Evolutionary conservation across 2,113 vertebrate genomes (phyloP).

Genomic region (Siphamia tubifer): DNA sequence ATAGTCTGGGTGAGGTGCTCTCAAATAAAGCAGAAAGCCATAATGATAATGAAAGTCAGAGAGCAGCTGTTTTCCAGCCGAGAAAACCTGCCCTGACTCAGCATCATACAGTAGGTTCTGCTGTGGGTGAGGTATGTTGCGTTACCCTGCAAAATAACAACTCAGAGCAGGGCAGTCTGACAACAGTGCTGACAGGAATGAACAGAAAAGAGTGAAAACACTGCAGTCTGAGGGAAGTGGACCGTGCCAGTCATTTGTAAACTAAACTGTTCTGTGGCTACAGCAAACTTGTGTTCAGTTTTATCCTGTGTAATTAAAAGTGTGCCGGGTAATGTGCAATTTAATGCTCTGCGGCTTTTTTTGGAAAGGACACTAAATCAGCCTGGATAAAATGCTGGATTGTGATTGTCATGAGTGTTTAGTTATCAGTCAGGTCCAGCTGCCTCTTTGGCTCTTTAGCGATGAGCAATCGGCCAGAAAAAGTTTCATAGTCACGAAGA

Average conservation of each 20-base stretch:
- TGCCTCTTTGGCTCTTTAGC: background rate
- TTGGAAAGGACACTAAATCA: background rate
- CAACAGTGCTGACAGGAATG: no score
- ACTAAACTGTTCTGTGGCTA: background rate
- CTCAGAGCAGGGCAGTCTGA: no score
- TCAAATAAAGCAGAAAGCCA: no score
- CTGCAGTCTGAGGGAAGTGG: background rate
- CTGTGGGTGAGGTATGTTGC: no score
- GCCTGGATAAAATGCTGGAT: background rate
- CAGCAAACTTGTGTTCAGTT: background rate
- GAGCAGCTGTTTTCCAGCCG: no score
- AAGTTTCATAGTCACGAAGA: no score
- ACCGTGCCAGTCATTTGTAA: background rate
- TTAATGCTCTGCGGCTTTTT: background rate
- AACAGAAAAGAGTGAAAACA: no score
- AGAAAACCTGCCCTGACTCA: no score
- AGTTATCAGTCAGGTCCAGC: conserved; percentile 12
- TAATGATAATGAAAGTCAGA: no score
- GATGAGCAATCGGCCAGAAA: background rate
- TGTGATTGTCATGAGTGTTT: background rate
- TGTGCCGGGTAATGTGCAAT: background rate
- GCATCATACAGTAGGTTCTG: no score
- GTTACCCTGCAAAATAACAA: no score
- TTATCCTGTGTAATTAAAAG: background rate
- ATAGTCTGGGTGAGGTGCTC: no score